phyloP scores from a whole-genome alignment of 1,140 invertebrate genomes.

The Mizuhopecten yessoensis region DNA sequence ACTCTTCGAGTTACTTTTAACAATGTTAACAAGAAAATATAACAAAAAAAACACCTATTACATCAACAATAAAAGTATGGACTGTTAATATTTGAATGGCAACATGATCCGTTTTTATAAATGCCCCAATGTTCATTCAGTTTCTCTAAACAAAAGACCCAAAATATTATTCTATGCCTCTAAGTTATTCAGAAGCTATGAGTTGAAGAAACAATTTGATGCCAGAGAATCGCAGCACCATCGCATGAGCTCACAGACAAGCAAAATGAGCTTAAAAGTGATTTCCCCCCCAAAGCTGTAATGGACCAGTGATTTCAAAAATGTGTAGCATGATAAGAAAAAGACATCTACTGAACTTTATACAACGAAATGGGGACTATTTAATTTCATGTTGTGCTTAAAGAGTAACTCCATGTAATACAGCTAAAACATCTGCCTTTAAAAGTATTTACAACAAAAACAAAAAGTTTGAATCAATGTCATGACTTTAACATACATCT shows the following conservation, averaged over 20 bases:
- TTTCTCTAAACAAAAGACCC: too few relatives aligned
- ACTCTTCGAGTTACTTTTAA: neutral
- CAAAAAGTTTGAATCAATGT: neutral
- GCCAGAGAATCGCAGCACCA: neutral
- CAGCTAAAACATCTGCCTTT: conserved; percentile 5
- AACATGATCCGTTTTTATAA: too few relatives aligned
- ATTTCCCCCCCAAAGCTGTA: neutral
- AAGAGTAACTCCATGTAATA: neutral
- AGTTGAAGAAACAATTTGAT: neutral
- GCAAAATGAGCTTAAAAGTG: neutral
- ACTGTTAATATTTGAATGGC: neutral
- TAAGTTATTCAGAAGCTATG: neutral
- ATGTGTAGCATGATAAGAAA: neutral
- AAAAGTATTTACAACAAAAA: conserved; percentile 24
- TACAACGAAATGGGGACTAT: conserved; percentile 2
- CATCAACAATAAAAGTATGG: neutral
- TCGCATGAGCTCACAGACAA: neutral
- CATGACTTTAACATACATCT: conserved; percentile 27
- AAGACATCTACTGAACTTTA: neutral
- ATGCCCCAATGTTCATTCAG: too few relatives aligned
- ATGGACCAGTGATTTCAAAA: neutral
- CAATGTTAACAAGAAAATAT: conserved; percentile 13
- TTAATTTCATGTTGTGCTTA: neutral
- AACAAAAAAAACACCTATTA: neutral
- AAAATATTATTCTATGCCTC: neutral